A percentile compares a stretch with the other conserved stretches of the same genome.
phyloP scores from a whole-genome alignment of 2,888 invertebrate genomes.

The Deilephila porcellus region DNA sequence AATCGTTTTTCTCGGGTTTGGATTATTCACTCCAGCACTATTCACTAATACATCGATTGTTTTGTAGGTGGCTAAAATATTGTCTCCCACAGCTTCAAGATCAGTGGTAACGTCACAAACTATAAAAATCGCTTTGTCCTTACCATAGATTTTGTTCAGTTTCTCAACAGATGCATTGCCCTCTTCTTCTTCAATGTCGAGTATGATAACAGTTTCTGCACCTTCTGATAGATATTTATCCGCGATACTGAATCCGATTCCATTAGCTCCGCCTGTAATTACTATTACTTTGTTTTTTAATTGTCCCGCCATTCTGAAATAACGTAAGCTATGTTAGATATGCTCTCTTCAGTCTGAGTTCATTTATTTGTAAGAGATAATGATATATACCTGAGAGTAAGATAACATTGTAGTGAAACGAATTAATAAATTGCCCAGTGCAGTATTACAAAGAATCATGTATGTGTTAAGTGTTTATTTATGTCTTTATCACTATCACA shows the following conservation, averaged over 20 bases:
- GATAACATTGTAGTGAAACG: no score
- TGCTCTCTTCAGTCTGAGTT: background rate
- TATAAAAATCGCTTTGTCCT: slow-evolving; percentile 39
- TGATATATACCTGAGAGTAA: background rate
- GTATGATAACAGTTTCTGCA: slow-evolving; percentile 42
- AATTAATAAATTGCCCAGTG: no score
- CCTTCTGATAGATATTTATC: slow-evolving; percentile 72
- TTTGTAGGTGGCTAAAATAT: slow-evolving; percentile 32
- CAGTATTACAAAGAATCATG: no score
- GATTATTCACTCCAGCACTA: slow-evolving; percentile 30
- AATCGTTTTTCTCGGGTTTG: slow-evolving; percentile 25
- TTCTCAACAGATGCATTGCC: slow-evolving; percentile 32
- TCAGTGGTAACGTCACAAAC: slow-evolving; percentile 49
- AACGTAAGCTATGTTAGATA: no score
- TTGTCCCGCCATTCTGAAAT: slow-evolving; percentile 37
- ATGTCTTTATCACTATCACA: no score
- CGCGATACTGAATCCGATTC: slow-evolving; percentile 79
- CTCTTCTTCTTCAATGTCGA: slow-evolving; percentile 38
- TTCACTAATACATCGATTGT: slow-evolving; percentile 32
- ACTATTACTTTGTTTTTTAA: slow-evolving; percentile 50
- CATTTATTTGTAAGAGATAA: background rate
- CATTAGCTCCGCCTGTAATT: slow-evolving; percentile 82
- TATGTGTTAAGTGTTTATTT: no score
- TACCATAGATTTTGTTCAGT: slow-evolving; percentile 36
- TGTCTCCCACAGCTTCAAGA: slow-evolving; percentile 33